Base-by-base conservation (phyloP, 2,797 vertebrate genomes). In the Myotis myotis region DNA sequence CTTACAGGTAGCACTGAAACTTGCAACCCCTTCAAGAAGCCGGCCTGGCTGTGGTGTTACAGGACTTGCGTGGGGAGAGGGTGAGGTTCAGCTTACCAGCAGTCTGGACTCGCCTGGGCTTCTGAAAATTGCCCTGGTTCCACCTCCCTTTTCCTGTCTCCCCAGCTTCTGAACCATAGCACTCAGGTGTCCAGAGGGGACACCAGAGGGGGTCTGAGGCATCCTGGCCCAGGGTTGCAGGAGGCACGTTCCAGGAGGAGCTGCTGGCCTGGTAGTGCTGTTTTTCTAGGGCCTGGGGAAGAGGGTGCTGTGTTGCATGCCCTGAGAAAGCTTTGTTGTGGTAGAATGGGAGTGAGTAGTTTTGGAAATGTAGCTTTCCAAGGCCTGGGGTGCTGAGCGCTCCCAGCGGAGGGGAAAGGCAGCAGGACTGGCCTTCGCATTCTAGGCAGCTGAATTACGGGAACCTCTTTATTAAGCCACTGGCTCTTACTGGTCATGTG, bases 281-380 rank as follows among this genome's bases (percentile, higher is more conserved):
- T 28, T 62, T 84, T 93, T 89, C 76, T 79, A 11, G 41, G 66
- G 25, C 33, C 62, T 33, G 12, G 41, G 17, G 28, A 44, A 25
- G 81, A n/a, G 81, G 55, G 86, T 80, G 79, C 30, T 19, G 28
- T 74, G 87, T 33, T 82, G 81, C 83, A 93, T 78, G 88, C 44
- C 55, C 36, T 6, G 60, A 64, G 66, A 89, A 91, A 75, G 80
- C 64, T 96, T 87, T 2, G 96, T 57, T 93, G 51, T 41, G 95
- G 68, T 79, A 49, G 60, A 88, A 74, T 87, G 76, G 78, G 44
- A 92, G 93, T 88, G 41, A 22, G 5, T 30, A 62, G 57, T 62
- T 62, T 62, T 62, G 12, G 9, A 62, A 62, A 62, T 60, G 11
- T 28, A 60, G 25, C 57, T 62, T 62, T 62, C 25, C 25, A 60